Evolutionary conservation across 2,888 invertebrate species (phyloP), one percentile per base, ranked within the genome.

Genomic region (Mimachlamys varia): DNA sequence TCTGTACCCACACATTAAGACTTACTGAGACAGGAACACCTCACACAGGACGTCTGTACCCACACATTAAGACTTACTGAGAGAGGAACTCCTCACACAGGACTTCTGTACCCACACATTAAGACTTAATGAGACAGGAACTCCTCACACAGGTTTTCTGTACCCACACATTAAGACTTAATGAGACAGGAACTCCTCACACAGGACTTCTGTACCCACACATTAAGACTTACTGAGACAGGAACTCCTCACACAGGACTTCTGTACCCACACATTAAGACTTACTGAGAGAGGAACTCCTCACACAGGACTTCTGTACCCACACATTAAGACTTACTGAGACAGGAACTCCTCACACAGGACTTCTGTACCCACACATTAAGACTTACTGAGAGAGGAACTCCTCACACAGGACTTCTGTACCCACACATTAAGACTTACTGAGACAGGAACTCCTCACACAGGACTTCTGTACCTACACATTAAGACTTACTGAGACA

Each of bases 361-460:
- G 22, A 94, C 93, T 55, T 96, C 96, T n/a, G n/a, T n/a, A n/a
- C n/a, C n/a, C n/a, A n/a, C n/a, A n/a, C n/a, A n/a, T n/a, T 53
- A 15, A 19, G 19, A 95, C 96, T 95, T 92, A 96, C 96, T 96
- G 96, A 15, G 96, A 94, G 10, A 97, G 94, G 92, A 96, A 97
- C 92, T 97, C 96, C 89, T 96, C 96, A 94, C 96, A 96, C 17
- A 97, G 94, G 22, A 94, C 93, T 55, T 96, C 96, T n/a, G n/a
- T n/a, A n/a, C n/a, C n/a, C n/a, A n/a, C n/a, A n/a, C n/a, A n/a
- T n/a, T 53, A 15, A 19, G 19, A 95, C 96, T 95, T 92, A 96
- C 96, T 96, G 96, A 15, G 96, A 94, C 12, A 97, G 94, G 92
- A 96, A 97, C 92, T 97, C 96, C 89, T 96, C 96, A 94, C 96